Evolutionary conservation across 2,113 vertebrate genomes (phyloP).

Genomic region (Rostratula benghalensis): DNA sequence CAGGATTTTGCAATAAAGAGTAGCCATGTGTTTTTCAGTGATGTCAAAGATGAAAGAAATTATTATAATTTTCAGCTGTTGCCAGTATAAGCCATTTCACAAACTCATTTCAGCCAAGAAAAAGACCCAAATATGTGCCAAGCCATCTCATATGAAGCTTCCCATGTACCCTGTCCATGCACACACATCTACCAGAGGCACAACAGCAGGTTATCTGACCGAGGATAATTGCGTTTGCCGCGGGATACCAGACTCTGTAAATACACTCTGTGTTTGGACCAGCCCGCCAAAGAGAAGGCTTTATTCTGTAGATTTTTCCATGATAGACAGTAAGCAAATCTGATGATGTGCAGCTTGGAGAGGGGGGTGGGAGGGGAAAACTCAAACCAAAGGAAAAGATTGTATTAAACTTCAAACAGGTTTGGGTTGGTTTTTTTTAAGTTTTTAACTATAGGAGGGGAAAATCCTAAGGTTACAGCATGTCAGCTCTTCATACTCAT

Average conservation of each 20-base stretch:
- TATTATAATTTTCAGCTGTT: constrained; percentile 45
- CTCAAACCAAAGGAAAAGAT: not conserved
- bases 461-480: not conserved
- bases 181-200: not conserved
- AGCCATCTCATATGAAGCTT: not conserved
- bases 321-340: not conserved
- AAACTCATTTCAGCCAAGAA: not conserved
- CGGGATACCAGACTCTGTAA: not conserved
- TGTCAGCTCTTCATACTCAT: not conserved
- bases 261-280: not conserved
- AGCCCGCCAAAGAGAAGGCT: not conserved
- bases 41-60: constrained; percentile 46
- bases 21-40: not conserved
- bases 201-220: not conserved
- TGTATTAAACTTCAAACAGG: not conserved
- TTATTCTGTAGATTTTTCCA: not conserved
- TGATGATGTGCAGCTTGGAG: not conserved
- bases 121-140: not conserved
- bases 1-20: constrained; percentile 12
- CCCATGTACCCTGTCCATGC: not conserved
- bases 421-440: no score
- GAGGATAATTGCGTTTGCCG: not conserved
- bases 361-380: not conserved
- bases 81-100: not conserved
- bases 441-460: not conserved